Percentiles rank a stretch among this genome's conserved stretches.
These are phyloP conservation scores for Drosophila murphyi DNA, from an alignment of 1,140 invertebrate genomes.

Conservation along the genomic window DNA sequence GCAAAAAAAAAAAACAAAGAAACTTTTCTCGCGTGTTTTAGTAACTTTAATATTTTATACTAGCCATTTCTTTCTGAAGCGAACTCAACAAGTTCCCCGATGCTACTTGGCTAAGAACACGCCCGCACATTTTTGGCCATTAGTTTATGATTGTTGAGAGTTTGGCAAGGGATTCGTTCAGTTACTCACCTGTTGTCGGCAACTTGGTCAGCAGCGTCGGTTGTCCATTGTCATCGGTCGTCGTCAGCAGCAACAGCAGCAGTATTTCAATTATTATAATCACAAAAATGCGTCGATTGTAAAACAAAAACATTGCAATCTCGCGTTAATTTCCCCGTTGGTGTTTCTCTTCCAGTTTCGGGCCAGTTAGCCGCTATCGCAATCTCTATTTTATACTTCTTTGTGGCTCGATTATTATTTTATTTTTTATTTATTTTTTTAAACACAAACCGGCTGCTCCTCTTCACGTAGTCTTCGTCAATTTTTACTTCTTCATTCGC, in stretches of 20 bases:
- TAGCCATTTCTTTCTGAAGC: slow-evolving; percentile 63
- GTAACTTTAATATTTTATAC: slow-evolving; percentile 80
- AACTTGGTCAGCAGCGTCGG: slow-evolving; percentile 71
- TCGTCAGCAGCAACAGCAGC: slow-evolving; percentile 75
- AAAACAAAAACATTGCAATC: slow-evolving; percentile 81
- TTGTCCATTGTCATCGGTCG: slow-evolving; percentile 72
- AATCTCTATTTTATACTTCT: background rate
- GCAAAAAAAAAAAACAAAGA: background rate
- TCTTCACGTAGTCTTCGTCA: background rate
- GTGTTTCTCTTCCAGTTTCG: slow-evolving; percentile 22
- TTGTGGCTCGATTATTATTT: slow-evolving; percentile 3
- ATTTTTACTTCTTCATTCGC: too few species aligned
- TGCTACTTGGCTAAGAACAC: slow-evolving; percentile 58
- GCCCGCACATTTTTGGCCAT: slow-evolving; percentile 66
- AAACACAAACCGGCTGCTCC: background rate
- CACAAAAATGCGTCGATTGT: slow-evolving; percentile 70
- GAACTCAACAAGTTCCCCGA: slow-evolving; percentile 71
- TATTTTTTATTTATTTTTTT: slow-evolving; percentile 6
- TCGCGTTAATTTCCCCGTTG: slow-evolving; percentile 48
- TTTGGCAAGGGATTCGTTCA: slow-evolving; percentile 37
- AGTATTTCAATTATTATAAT: slow-evolving; percentile 75
- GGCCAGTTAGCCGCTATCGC: slow-evolving; percentile 9
- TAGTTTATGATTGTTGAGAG: slow-evolving; percentile 78
- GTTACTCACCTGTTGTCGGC: slow-evolving; percentile 75
- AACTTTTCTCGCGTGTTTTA: slow-evolving; percentile 80